Conservation (phyloP, 2,113 vertebrate genomes). For the Sphyrna mokarran region DNA sequence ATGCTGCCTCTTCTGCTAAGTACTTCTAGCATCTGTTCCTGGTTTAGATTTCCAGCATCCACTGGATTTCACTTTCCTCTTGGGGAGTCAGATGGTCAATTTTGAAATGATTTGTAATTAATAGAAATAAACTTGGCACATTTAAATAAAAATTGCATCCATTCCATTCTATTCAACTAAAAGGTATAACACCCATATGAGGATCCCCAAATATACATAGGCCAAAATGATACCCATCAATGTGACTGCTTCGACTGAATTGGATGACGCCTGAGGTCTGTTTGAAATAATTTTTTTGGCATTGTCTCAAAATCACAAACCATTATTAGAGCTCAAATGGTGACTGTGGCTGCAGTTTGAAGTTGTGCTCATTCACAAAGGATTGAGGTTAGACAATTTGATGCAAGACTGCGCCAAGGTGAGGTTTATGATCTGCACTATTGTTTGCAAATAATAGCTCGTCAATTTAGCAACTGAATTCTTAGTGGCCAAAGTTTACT, state of each 20-base stretch:
- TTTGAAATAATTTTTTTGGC: not conserved
- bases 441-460: not conserved
- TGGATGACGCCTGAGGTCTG: not conserved
- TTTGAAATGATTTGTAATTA: not conserved
- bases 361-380: not conserved
- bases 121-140: not conserved
- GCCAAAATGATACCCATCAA: not conserved
- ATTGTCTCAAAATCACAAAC: not conserved
- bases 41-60: not conserved
- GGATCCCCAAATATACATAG: not conserved
- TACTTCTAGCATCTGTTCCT: too few relatives aligned
- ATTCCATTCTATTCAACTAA: not conserved
- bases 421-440: not conserved
- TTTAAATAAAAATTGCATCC: not conserved
- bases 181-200: not conserved
- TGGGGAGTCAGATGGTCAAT: not conserved
- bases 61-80: not conserved
- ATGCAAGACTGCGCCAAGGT: not conserved
- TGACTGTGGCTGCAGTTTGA: not conserved
- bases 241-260: not conserved
- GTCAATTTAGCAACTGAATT: not conserved
- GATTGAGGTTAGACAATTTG: not conserved
- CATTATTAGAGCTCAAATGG: not conserved
- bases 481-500: not conserved
- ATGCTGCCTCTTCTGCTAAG: not conserved